Evolutionary conservation across 2,797 vertebrate genomes (phyloP), one percentile per base, ranked within the genome.

Genomic region (Ambastaia sidthimunki): DNA sequence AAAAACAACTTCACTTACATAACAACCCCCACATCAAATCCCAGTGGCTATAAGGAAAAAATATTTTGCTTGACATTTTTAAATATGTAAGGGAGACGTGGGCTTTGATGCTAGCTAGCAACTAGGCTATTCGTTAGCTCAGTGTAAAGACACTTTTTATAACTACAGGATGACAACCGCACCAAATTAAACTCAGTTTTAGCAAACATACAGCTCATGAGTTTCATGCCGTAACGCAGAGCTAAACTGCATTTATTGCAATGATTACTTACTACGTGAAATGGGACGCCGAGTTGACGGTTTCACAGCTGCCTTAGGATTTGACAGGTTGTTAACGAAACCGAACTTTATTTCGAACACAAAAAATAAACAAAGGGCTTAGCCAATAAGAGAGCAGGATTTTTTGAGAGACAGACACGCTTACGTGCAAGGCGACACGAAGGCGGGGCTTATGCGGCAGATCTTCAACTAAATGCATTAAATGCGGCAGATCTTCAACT

Each of bases 271-370:
- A 79, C 77, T 79, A 66, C 15, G 69, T 19, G 60, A 79, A 66
- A 18, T 12, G 60, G 44, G 65, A 80, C 48, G 47, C 44, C 83
- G 71, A 82, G 16, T 23, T 71, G 28, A 69, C 19, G 25, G 67
- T 65, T 75, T 71, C 63, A 55, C 57, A 37, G 75, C 67, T 75
- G 77, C 71, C 72, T 68, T 41, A 21, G 34, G 81, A 78, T 81
- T 84, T 92, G 89, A 90, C 90, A 91, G 83, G 83, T 89, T 88
- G 86, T 71, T 71, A 23, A 73, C 76, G 84, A 90, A 90, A 89
- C 89, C 87, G 44, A 89, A 55, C 90, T 85, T 86, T 4, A 69
- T 41, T 44, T 37, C 2, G 18, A 31, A 48, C 4, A 48, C 21
- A 52, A 34, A 21, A 65, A 63, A 82, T 81, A 82, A 83, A 84